A percentile compares a stretch with the other conserved stretches of the same genome.
phyloP scores from a whole-genome alignment of 2,113 vertebrate species.

The Psephotus haematonotus region DNA sequence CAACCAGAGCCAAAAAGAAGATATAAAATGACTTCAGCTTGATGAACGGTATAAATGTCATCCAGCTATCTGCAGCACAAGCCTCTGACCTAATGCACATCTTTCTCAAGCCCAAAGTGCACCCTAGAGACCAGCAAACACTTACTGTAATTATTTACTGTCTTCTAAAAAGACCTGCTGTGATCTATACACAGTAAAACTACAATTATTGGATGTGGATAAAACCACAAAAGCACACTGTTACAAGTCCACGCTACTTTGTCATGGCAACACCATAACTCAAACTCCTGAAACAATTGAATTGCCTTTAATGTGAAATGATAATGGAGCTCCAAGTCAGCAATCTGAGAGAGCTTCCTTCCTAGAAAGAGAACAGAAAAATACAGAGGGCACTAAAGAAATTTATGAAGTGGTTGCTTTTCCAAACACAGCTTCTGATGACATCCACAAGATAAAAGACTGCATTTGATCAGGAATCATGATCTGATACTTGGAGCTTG shows the following conservation, averaged over 20 bases:
- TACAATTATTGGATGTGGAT: constrained; percentile 58
- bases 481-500: not conserved
- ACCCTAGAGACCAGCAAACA: constrained; percentile 64
- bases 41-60: constrained; percentile 47
- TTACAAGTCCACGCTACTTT: constrained; percentile 13
- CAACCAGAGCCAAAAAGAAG: constrained; percentile 31
- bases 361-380: not conserved
- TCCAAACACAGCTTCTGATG: not conserved
- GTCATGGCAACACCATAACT: constrained; percentile 49
- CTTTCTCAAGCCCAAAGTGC: constrained; percentile 47
- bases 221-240: constrained; percentile 32
- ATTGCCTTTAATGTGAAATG: constrained; percentile 29
- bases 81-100: constrained; percentile 55
- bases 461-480: not conserved
- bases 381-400: not conserved
- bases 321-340: not conserved
- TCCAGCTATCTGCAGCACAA: constrained; percentile 34
- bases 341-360: not conserved
- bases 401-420: not conserved
- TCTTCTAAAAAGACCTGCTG: constrained; percentile 51
- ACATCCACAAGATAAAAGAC: not conserved
- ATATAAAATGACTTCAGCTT: constrained; percentile 19
- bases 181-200: constrained; percentile 54
- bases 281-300: constrained; percentile 19
- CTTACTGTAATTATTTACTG: constrained; percentile 66